Conservation (phyloP, 2,113 vertebrate genomes). For the Hemicordylus capensis region DNA sequence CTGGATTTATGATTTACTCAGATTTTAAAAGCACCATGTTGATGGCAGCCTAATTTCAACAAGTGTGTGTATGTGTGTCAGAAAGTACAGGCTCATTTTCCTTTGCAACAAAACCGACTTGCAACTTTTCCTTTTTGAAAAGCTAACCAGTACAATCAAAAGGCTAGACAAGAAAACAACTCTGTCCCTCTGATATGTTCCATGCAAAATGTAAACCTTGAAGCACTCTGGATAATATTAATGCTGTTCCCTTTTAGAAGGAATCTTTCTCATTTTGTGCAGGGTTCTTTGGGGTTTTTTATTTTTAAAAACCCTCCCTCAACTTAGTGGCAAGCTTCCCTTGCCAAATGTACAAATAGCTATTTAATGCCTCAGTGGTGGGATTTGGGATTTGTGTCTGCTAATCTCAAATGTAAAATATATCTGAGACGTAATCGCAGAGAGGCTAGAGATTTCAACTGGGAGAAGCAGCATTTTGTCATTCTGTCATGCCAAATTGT, state of each 20-base stretch:
- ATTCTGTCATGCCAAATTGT: slow-evolving; percentile 70
- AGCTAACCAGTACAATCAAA: slow-evolving; percentile 51
- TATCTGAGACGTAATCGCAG: slow-evolving; percentile 54
- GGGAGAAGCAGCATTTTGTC: slow-evolving; percentile 59
- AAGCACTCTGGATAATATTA: slow-evolving; percentile 17
- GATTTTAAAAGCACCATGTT: neutral
- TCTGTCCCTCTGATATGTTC: slow-evolving; percentile 50
- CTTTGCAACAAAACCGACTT: neutral
- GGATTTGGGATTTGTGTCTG: slow-evolving; percentile 59
- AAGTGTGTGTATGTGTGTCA: too few species aligned
- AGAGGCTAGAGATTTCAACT: slow-evolving; percentile 65
- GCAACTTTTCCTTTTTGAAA: neutral
- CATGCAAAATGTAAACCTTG: slow-evolving; percentile 16
- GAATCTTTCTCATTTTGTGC: slow-evolving; percentile 48
- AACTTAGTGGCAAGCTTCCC: slow-evolving; percentile 33
- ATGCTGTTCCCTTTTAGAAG: slow-evolving; percentile 36
- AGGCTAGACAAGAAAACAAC: slow-evolving; percentile 55
- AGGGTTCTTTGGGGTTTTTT: neutral
- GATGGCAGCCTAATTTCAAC: neutral
- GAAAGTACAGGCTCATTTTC: neutral
- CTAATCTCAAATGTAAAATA: slow-evolving; percentile 72
- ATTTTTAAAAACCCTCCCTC: too few species aligned
- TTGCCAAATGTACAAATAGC: slow-evolving; percentile 40
- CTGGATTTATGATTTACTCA: neutral
- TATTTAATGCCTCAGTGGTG: slow-evolving; percentile 60